Base-by-base conservation (phyloP, 2,888 invertebrate species). In the Lasioglossum calceatum region DNA sequence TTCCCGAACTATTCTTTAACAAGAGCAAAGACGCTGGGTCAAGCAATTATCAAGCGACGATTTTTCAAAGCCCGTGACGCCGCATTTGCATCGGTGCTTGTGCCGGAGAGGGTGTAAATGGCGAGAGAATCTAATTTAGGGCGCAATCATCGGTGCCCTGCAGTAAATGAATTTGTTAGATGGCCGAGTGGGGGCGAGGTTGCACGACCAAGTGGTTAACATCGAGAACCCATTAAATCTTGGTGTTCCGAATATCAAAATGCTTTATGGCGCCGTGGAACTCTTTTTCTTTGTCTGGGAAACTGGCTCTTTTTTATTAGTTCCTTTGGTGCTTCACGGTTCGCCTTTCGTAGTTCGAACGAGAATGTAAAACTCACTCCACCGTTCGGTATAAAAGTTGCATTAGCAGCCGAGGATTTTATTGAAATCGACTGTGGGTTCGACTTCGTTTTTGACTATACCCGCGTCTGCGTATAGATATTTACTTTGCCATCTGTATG, bases 91-190 rank as follows among this genome's bases (percentile, higher is more conserved):
- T 70, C 23, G 50, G 64, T 54, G 61, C 54, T 79, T 79, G 74
- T n/a, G 10, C 27, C 27, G 16, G 5, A 16, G 71, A 61, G 58
- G 70, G 47, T 36, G 61, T 47, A 82, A 82, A 78, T 47, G n/a
- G 32, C 16, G 50, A 47, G 27, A 44, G 80, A 80, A 86, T 70
- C 77, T 86, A 77, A 86, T 85, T 85, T 80, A 71, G 50, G 77
- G 50, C 39, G 77, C 72, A 54, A 86, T 86, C 77, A 54, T 67
- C 50, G 50, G 50, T 36, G 67, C 83, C 23, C 75, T 36, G 61
- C 44, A 12, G 79, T 54, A 72, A 85, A 78, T 76, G 84, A 85
- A 85, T 85, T 85, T 64, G 61, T 16, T 67, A 61, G 75, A 78
- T n/a, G 54, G 54, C 64, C 27, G 58, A 47, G 67, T 14, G 47